Evolutionary conservation across 2,888 invertebrate genomes (phyloP), one percentile per base, ranked within the genome.

Genomic region (Trichopria drosophilae): DNA sequence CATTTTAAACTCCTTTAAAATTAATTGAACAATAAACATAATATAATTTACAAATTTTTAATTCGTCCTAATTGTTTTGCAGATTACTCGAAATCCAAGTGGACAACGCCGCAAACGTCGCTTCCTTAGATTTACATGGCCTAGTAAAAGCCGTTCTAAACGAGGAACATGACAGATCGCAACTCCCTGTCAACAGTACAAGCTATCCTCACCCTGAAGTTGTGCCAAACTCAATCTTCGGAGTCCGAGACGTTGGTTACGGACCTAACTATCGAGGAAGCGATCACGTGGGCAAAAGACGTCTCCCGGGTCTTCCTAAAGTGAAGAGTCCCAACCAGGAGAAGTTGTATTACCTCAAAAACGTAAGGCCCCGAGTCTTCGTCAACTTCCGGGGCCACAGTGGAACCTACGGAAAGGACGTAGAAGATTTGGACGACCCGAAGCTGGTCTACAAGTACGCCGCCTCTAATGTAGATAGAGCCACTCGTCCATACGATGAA

Each of bases 1-100:
- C n/a, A n/a, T n/a, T n/a, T n/a, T n/a, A n/a, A n/a, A n/a, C 26
- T n/a, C n/a, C n/a, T 9, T 26, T 9, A 23, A 22, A 20, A 22
- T n/a, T n/a, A n/a, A n/a, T n/a, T n/a, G n/a, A n/a, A n/a, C n/a
- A n/a, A n/a, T n/a, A n/a, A 13, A 44, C 28, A 12, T 5, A 10
- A 2, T 22, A 10, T 18, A 26, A 47, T 28, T 40, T 19, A 1
- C 12, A 26, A 23, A 12, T 1, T 45, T 53, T 19, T n/a, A n/a
- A n/a, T n/a, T n/a, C n/a, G n/a, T n/a, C n/a, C n/a, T n/a, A n/a
- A n/a, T n/a, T n/a, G n/a, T 44, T 36, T 48, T 57, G 15, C 55
- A 71, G 72, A 42, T 59, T 72, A 7, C 51, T 73, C 20, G 72
- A 73, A 49, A 71, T 73, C 42, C 71, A 72, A 35, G 50, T 73